Conservation (phyloP, 2,888 invertebrate species). For the Lamproptera curius region DNA sequence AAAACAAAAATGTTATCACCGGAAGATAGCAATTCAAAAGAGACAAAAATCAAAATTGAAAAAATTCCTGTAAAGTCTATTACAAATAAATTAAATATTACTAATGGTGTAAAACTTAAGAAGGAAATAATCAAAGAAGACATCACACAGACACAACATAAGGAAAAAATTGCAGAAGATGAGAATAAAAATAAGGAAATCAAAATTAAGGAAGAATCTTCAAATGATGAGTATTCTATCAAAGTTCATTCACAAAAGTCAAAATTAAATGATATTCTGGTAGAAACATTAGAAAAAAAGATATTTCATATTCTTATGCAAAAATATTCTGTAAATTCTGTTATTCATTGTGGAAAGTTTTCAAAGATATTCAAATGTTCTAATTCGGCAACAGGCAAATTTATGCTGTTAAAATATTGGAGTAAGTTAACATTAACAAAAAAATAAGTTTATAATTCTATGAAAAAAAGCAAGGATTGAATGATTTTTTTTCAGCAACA, state of each 20-base stretch:
- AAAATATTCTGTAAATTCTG: conserved; percentile 28
- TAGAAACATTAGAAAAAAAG: conserved; percentile 30
- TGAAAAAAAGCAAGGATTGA: neutral
- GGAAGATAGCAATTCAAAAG: no score
- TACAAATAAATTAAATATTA: no score
- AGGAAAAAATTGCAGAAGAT: neutral
- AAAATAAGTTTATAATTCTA: neutral
- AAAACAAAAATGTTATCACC: no score
- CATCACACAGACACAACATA: neutral
- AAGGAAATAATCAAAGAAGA: neutral
- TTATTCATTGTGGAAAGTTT: conserved; percentile 39
- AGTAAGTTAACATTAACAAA: conserved; percentile 33
- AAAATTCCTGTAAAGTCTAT: no score
- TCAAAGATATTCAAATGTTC: conserved; percentile 42
- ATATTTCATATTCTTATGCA: conserved; percentile 27
- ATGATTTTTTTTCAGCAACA: conserved; percentile 2
- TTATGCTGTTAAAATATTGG: conserved; percentile 41
- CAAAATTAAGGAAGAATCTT: neutral
- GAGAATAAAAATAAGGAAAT: neutral
- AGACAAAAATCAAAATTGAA: no score
- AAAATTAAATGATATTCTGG: no score
- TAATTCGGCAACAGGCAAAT: conserved; percentile 26
- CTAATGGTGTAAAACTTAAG: no score
- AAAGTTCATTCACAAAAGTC: no score
- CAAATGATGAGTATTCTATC: neutral